Evolutionary conservation across 2,888 invertebrate species (phyloP).

Genomic region (Dasypogon diadema): DNA sequence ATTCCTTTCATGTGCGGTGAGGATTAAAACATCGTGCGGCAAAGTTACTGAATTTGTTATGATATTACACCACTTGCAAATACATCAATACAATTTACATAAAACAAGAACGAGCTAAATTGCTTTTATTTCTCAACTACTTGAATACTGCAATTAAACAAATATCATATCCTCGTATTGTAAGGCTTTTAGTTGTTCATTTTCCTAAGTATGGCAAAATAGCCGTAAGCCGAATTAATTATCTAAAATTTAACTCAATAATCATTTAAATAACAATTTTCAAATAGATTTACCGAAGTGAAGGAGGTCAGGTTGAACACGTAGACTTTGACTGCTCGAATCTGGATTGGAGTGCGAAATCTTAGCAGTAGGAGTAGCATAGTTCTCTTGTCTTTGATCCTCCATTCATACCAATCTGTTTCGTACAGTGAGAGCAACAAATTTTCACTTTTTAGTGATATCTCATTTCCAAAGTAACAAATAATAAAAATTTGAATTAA

Average conservation of each 20-base stretch:
- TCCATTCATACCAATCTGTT: conserved; percentile 23
- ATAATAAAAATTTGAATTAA: conserved; percentile 26
- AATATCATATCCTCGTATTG: no score
- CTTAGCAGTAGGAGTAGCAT: conserved; percentile 21
- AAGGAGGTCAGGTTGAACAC: conserved; percentile 1
- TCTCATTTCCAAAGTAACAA: conserved; percentile 14
- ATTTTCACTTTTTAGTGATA: conserved; percentile 1
- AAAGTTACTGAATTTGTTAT: no score
- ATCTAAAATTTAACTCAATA: not conserved
- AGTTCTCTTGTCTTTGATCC: not conserved
- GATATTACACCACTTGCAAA: no score
- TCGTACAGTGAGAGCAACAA: conserved; percentile 9
- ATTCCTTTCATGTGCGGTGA: no score
- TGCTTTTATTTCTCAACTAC: no score
- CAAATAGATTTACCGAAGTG: conserved; percentile 9
- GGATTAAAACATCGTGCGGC: no score
- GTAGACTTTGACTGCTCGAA: conserved; percentile 4
- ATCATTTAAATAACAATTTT: no score
- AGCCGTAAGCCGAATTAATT: conserved; percentile 13
- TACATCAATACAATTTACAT: no score
- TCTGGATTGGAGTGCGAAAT: not conserved
- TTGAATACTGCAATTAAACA: no score
- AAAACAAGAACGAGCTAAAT: no score
- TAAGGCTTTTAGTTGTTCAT: conserved; percentile 7
- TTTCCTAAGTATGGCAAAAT: conserved; percentile 14